Percentiles rank a stretch among this genome's conserved stretches.
These are phyloP conservation scores for Ataeniobius toweri DNA, from an alignment of 2,797 vertebrate genomes.

Conservation along the genomic window DNA sequence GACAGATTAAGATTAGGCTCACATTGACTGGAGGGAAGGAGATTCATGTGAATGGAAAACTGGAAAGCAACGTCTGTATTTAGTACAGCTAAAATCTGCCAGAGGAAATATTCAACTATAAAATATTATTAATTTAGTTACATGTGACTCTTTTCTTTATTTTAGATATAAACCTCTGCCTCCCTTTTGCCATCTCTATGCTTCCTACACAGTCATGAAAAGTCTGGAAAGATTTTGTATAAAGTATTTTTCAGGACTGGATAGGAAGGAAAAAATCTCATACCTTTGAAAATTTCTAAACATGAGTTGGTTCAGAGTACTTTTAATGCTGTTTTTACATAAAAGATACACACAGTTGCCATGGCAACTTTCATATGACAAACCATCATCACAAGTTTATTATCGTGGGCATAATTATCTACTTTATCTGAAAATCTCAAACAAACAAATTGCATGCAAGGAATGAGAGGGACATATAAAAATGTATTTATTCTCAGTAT, in stretches of 20 bases:
- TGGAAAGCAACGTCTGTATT: conserved; percentile 69
- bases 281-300: not conserved
- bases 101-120: conserved; percentile 68
- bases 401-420: not conserved
- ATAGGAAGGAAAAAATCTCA: not conserved
- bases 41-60: conserved; percentile 64
- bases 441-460: too few species aligned
- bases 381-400: not conserved
- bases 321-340: not conserved
- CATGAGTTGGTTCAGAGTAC: not conserved
- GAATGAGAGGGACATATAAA: too few species aligned
- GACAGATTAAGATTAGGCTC: conserved; percentile 45
- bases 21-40: conserved; percentile 45
- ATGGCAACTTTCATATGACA: not conserved
- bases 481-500: too few species aligned
- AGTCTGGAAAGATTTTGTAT: not conserved
- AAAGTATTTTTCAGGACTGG: not conserved
- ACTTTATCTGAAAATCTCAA: too few species aligned
- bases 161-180: conserved; percentile 3
- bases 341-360: not conserved
- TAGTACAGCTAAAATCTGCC: conserved; percentile 66
- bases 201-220: not conserved
- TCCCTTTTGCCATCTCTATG: not conserved
- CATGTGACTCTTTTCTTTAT: conserved; percentile 23
- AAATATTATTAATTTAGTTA: conserved; percentile 52